Evolutionary conservation across 2,888 invertebrate species (phyloP).

Genomic region (Pristionchus exspectatus): DNA sequence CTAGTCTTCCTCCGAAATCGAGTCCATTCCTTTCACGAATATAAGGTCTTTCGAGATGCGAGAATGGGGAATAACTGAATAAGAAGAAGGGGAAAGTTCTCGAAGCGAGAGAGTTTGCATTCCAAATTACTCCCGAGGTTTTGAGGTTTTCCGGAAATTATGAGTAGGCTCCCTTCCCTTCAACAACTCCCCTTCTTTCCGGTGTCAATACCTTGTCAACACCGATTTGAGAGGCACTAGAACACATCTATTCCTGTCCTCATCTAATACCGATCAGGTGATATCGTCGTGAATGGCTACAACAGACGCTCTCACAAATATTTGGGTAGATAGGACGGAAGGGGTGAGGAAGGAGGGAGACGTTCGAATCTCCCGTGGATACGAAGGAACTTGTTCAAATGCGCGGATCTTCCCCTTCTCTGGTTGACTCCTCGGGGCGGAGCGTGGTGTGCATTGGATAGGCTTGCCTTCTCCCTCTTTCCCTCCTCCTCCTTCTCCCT

Average conservation of each 20-base stretch:
- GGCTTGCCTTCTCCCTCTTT: constrained; percentile 43
- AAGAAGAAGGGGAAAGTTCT: not conserved
- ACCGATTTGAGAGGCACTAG: not conserved
- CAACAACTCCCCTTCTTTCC: not conserved
- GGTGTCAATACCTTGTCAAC: not conserved
- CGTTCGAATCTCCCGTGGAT: not conserved
- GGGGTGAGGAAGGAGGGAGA: not conserved
- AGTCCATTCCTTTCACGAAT: not conserved
- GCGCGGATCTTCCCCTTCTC: constrained; percentile 11
- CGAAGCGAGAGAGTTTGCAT: constrained; percentile 4
- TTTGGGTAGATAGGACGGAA: not conserved
- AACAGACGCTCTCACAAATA: constrained; percentile 3
- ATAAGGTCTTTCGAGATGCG: not conserved
- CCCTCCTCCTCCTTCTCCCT: not conserved
- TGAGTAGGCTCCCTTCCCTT: not conserved
- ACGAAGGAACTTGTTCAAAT: not conserved
- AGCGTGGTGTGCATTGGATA: constrained; percentile 53
- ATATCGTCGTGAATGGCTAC: not conserved
- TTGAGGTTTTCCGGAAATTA: constrained; percentile 38
- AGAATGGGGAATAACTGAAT: not conserved
- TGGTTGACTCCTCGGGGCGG: not conserved
- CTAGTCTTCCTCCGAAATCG: constrained; percentile 6
- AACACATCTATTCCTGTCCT: not conserved
- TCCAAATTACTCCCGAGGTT: constrained; percentile 3
- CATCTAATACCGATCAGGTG: constrained; percentile 22